Conservation (phyloP, 2,113 vertebrate species). For the Plectropomus leopardus region DNA sequence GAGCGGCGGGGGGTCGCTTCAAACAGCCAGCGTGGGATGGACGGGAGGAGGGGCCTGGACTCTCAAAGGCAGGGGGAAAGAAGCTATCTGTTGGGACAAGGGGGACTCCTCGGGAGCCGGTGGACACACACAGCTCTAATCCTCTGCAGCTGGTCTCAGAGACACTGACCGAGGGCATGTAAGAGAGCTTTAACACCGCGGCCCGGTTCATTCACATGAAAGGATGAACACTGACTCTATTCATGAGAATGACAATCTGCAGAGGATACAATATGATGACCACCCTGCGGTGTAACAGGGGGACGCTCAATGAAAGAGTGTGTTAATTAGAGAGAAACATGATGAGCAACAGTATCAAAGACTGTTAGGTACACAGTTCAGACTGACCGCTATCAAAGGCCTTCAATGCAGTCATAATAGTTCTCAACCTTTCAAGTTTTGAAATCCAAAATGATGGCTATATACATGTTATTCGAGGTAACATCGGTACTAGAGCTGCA, state of each 20-base stretch:
- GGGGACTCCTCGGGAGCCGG: slow-evolving; percentile 73
- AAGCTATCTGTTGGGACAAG: slow-evolving; percentile 80
- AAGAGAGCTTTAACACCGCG: slow-evolving; percentile 75
- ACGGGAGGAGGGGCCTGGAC: slow-evolving; percentile 65
- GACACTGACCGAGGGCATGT: slow-evolving; percentile 74
- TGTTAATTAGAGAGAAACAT: slow-evolving; percentile 78
- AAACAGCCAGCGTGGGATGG: slow-evolving; percentile 83
- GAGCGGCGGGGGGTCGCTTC: slow-evolving; percentile 79
- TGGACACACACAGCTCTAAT: slow-evolving; percentile 85
- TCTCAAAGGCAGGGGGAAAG: slow-evolving; percentile 78
- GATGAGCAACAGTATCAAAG: slow-evolving; percentile 69
- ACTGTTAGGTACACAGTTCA: slow-evolving; percentile 49
- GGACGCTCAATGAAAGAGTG: slow-evolving; percentile 70
- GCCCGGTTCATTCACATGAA: slow-evolving; percentile 78
- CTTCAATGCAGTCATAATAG: background rate
- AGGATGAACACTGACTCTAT: slow-evolving; percentile 76
- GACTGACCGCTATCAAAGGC: slow-evolving; percentile 35
- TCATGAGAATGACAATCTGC: slow-evolving; percentile 76
- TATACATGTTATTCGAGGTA: background rate
- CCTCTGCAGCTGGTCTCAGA: slow-evolving; percentile 85
- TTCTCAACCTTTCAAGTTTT: slow-evolving; percentile 8
- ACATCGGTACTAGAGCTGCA: background rate
- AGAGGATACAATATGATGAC: slow-evolving; percentile 76
- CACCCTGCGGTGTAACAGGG: slow-evolving; percentile 70
- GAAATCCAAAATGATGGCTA: background rate